Base-by-base conservation (phyloP, 2,888 invertebrate genomes). In the Meloe dianella region DNA sequence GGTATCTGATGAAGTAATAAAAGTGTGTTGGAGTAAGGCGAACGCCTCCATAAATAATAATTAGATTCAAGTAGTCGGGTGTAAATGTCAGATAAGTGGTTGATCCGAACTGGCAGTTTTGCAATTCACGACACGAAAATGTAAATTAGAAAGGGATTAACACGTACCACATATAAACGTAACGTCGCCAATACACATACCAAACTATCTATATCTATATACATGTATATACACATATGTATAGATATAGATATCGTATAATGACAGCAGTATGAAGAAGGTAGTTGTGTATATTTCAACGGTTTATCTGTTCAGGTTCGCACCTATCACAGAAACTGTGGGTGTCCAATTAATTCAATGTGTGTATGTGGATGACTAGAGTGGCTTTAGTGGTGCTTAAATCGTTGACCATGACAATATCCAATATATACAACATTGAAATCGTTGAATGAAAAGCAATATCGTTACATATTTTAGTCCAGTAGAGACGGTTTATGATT, bases 401-500 rank as follows among this genome's bases (percentile, higher is more conserved):
- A 54, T 54, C 22, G 54, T 54, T 54, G 54, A 54, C 35, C 24
- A n/a, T 35, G 57, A 27, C 54, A 56, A 64, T 74, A 73, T 72
- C 73, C 71, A 67, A 41, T 71, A 73, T n/a, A n/a, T 75, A 73
- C 75, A 75, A 75, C 74, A 75, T 75, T 73, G 75, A 73, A 75
- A 74, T 71, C 47, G 47, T 47, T 47, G 20, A 47, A 47, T 47
- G 47, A 47, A 47, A 47, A 20, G 17, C 47, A 74, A 77, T 77
- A 78, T 78, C 79, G 60, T 78, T 74, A 75, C 77, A 79, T 79
- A 80, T 81, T 80, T 79, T 73, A 79, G 58, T 5, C 71, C 77
- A 78, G 79, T 79, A 78, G 79, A 79, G 79, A 79, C 78, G 80
- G 79, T 83, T 83, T 82, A 83, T 82, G 83, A 82, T 83, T 80